Percentiles rank a stretch among this genome's conserved stretches.
Evolutionary conservation across 2,797 vertebrate genomes (phyloP).

Genomic region (Phoxinus dragarum): DNA sequence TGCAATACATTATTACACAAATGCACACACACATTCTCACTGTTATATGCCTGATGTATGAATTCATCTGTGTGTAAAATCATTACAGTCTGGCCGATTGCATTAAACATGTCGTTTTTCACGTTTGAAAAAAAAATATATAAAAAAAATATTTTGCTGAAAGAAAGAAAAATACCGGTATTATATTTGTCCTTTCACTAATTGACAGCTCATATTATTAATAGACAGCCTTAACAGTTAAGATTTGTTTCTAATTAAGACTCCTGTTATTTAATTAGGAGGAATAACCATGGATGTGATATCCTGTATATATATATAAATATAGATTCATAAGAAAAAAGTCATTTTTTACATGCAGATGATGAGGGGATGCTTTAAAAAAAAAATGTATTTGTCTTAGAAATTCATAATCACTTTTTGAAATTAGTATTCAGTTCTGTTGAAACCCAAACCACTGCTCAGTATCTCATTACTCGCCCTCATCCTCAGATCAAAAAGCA

Average conservation of each 20-base stretch:
- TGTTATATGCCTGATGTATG: background rate
- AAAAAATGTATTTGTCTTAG: background rate
- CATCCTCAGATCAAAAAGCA: slow-evolving; percentile 10
- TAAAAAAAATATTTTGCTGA: background rate
- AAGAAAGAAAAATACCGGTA: background rate
- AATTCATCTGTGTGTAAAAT: slow-evolving; percentile 6
- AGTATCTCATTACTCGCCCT: slow-evolving; percentile 10
- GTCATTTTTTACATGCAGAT: background rate
- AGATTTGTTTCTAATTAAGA: background rate
- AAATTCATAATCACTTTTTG: background rate
- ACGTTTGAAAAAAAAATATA: background rate
- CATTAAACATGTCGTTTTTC: background rate
- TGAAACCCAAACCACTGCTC: background rate
- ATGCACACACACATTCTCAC: slow-evolving; percentile 31
- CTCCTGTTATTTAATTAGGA: background rate
- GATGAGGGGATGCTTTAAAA: background rate
- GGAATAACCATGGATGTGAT: too few relatives aligned
- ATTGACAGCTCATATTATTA: background rate
- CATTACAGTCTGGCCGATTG: background rate
- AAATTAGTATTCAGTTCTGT: background rate
- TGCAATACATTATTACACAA: slow-evolving; percentile 41
- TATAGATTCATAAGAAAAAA: too few relatives aligned
- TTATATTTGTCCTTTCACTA: background rate
- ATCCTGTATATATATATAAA: too few relatives aligned
- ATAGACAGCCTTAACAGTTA: background rate